Evolutionary conservation across 2,113 vertebrate species (phyloP).

Genomic region (Gallinago media): DNA sequence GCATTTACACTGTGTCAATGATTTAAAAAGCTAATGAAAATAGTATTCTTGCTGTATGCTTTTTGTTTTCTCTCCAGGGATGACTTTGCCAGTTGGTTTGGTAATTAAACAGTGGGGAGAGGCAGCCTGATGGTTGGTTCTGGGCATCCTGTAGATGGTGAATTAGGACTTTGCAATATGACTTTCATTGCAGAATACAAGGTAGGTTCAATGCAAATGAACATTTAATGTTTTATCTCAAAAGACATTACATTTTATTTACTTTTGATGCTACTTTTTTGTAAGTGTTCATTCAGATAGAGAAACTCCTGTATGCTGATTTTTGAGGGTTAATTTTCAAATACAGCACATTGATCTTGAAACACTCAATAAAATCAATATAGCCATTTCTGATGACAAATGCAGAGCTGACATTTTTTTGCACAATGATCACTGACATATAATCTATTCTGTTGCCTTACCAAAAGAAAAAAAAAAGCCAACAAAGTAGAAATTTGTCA

Average conservation of each 20-base stretch:
- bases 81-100: constrained; percentile 64
- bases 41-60: not conserved
- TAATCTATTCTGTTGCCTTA: not conserved
- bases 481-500: not conserved
- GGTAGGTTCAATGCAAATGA: constrained; percentile 42
- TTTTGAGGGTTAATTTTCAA: constrained; percentile 11
- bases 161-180: constrained; percentile 74
- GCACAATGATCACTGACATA: not conserved
- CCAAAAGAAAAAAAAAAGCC: not conserved
- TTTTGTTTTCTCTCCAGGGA: constrained; percentile 59
- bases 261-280: not conserved
- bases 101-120: constrained; percentile 71
- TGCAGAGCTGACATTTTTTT: not conserved
- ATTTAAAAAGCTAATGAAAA: not conserved
- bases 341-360: not conserved
- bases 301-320: not conserved
- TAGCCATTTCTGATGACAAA: constrained; percentile 28
- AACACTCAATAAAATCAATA: constrained; percentile 29
- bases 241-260: not conserved
- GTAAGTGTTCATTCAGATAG: not conserved
- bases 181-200: constrained; percentile 74
- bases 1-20: not conserved
- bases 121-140: constrained; percentile 72
- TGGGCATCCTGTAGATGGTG: constrained; percentile 69
- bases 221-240: not conserved